phyloP scores from a whole-genome alignment of 2,113 vertebrate genomes.

The Barbus barbus region DNA sequence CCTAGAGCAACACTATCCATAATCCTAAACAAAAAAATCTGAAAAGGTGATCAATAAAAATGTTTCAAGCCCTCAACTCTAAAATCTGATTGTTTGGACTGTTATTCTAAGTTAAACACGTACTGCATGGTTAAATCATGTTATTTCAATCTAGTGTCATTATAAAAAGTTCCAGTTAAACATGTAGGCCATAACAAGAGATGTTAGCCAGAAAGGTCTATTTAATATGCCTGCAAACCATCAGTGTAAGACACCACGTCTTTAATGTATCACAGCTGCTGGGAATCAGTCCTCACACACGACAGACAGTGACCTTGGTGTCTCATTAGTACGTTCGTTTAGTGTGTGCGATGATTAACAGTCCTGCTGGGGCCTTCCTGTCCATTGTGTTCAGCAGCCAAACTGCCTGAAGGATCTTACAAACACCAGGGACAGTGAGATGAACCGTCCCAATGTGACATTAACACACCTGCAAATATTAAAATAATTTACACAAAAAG shows the following conservation, averaged over 20 bases:
- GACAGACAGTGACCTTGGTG: constrained; percentile 60
- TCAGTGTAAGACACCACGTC: background rate
- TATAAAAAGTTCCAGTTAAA: constrained; percentile 4
- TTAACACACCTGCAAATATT: background rate
- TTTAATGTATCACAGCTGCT: constrained; percentile 58
- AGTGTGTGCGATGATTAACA: constrained; percentile 16
- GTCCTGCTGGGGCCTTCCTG: background rate
- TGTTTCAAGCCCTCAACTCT: background rate
- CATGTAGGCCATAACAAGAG: background rate
- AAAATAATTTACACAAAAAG: background rate
- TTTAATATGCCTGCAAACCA: constrained; percentile 24
- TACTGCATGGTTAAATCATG: background rate
- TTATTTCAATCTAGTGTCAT: background rate
- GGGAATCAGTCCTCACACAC: constrained; percentile 54
- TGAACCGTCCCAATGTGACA: background rate
- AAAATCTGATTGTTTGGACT: background rate
- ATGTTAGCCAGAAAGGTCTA: background rate
- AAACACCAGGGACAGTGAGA: background rate
- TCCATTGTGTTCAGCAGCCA: background rate
- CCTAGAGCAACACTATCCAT: background rate
- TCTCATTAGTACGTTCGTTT: constrained; percentile 48
- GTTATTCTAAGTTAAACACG: background rate
- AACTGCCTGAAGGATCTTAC: background rate
- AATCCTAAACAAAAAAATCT: background rate
- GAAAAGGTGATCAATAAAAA: background rate